These are phyloP conservation scores for Ianthella basta DNA, from an alignment of 37 sponge, comb jelly and placozoan species.

Conservation along the genomic window DNA sequence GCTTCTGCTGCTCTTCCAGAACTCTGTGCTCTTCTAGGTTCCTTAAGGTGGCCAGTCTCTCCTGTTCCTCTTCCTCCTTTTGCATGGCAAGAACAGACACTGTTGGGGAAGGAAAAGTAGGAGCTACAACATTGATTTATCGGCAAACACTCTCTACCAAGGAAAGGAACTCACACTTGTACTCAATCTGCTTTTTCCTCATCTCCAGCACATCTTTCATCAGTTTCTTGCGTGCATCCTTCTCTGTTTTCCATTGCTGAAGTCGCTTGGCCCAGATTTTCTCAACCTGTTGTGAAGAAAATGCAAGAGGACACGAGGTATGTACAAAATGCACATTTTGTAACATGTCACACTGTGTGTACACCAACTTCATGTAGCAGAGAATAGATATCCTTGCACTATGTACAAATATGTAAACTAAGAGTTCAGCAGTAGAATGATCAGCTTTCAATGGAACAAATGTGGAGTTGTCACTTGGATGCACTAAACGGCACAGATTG, in stretches of 20 bases:
- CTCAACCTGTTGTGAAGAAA: slow-evolving; percentile 39
- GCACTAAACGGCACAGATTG: too few species aligned
- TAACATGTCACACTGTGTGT: too few species aligned
- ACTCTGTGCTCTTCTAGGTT: slow-evolving; percentile 77
- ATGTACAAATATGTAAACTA: too few species aligned
- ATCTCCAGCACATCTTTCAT: slow-evolving; percentile 87
- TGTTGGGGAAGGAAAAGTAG: not conserved
- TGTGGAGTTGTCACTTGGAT: too few species aligned
- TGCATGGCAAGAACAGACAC: slow-evolving; percentile 61
- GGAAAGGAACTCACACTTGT: slow-evolving; percentile 61
- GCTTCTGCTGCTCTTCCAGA: slow-evolving; percentile 73
- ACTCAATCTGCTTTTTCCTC: slow-evolving; percentile 82
- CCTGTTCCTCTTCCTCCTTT: slow-evolving; percentile 53
- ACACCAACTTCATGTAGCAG: too few species aligned
- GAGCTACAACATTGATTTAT: not conserved
- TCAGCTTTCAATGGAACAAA: too few species aligned
- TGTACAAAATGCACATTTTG: not conserved
- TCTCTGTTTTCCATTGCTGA: slow-evolving; percentile 91
- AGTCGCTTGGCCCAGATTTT: slow-evolving; percentile 88
- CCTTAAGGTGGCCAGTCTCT: slow-evolving; percentile 51
- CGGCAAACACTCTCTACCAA: too few species aligned
- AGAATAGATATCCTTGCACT: too few species aligned
- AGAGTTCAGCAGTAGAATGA: too few species aligned
- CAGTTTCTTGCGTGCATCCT: slow-evolving; percentile 85
- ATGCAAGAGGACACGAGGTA: not conserved